Evolutionary conservation across 2,888 invertebrate genomes (phyloP).

Genomic region (Adelphocoris suturalis): DNA sequence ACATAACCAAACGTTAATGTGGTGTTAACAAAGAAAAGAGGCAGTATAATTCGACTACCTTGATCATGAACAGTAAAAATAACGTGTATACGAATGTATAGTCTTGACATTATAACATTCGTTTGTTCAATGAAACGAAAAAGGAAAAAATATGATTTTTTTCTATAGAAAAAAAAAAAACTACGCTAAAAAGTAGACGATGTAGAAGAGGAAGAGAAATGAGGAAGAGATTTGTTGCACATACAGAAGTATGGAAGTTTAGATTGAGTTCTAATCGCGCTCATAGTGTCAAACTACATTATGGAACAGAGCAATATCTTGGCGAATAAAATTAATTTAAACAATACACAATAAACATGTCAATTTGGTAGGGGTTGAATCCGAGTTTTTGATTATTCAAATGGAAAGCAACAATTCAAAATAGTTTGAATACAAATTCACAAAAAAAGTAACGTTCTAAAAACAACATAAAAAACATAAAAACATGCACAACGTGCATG

Average conservation of each 20-base stretch:
- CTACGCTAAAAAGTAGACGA: neutral
- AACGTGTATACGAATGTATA: too few species aligned
- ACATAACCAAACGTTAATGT: neutral
- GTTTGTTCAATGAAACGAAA: neutral
- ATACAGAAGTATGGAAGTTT: neutral
- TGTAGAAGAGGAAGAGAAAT: neutral
- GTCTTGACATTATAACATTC: too few species aligned
- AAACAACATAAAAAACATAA: too few species aligned
- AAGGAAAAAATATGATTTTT: neutral
- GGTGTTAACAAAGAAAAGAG: neutral
- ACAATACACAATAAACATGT: neutral
- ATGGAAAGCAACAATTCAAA: too few species aligned
- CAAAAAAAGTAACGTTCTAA: too few species aligned
- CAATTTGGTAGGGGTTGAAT: too few species aligned
- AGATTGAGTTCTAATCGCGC: neutral
- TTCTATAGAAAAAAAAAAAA: neutral
- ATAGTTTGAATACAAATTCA: too few species aligned
- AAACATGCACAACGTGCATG: too few species aligned
- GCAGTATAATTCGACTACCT: neutral
- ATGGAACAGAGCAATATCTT: neutral
- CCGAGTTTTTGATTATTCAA: too few species aligned
- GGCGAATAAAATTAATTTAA: neutral
- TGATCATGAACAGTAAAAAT: too few species aligned
- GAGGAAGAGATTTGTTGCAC: neutral
- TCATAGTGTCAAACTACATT: neutral